Evolutionary conservation across 2,888 invertebrate genomes (phyloP).

Genomic region (Trachelus iudaicus): DNA sequence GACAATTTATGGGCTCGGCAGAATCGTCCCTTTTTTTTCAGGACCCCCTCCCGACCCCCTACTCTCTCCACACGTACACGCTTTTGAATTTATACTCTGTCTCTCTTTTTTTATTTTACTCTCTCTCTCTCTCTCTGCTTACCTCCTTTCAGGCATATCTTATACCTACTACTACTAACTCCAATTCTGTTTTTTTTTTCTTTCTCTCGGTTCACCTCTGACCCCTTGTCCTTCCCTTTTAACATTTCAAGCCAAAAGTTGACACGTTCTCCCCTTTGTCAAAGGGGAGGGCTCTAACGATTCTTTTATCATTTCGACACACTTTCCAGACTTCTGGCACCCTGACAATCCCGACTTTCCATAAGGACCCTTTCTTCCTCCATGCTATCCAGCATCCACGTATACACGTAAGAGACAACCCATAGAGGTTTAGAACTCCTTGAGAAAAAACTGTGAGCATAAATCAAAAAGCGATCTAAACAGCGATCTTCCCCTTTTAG

Average conservation of each 20-base stretch:
- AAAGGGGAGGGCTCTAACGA: constrained; percentile 32
- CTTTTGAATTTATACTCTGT: constrained; percentile 31
- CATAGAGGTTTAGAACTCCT: not conserved
- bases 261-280: constrained; percentile 41
- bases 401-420: not conserved
- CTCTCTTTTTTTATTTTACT: not conserved
- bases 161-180: not conserved
- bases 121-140: not conserved
- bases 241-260: constrained; percentile 36
- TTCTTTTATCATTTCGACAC: constrained; percentile 56
- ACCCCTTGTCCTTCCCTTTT: constrained; percentile 18
- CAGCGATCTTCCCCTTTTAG: not conserved
- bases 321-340: constrained; percentile 31
- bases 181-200: constrained; percentile 9
- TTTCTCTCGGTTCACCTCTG: constrained; percentile 16
- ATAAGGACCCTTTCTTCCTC: not conserved
- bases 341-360: not conserved
- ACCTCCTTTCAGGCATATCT: not conserved
- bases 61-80: constrained; percentile 24
- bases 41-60: constrained; percentile 4
- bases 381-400: not conserved
- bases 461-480: not conserved
- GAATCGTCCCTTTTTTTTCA: constrained; percentile 27
- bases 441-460: not conserved
- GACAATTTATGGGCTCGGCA: constrained; percentile 56